Evolutionary conservation across 2,797 vertebrate genomes (phyloP).

Genomic region (Crypturellus tataupa): DNA sequence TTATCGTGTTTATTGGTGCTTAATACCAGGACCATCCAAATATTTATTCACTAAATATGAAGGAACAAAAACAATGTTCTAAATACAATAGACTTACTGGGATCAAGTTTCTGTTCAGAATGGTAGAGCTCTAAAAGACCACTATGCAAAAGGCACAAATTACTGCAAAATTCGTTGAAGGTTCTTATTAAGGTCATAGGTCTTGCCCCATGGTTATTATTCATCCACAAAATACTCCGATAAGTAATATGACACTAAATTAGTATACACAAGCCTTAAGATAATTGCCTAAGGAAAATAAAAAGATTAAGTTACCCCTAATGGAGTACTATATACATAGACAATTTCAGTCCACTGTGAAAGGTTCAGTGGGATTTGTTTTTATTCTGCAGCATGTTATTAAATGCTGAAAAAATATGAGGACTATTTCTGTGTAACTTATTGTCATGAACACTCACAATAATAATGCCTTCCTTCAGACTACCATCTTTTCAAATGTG

Average conservation of each 20-base stretch:
- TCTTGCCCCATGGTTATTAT: conserved; percentile 84
- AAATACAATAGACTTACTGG: conserved; percentile 85
- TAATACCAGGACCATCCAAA: conserved; percentile 86
- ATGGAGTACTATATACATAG: conserved; percentile 79
- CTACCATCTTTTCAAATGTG: conserved; percentile 81
- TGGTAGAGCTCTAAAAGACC: conserved; percentile 75
- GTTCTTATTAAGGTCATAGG: conserved; percentile 85
- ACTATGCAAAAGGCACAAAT: conserved; percentile 74
- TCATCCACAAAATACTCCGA: conserved; percentile 84
- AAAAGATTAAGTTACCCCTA: conserved; percentile 82
- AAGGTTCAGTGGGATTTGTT: conserved; percentile 72
- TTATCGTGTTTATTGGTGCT: conserved; percentile 85
- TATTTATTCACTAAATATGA: conserved; percentile 92
- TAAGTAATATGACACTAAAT: conserved; percentile 87
- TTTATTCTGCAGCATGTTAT: conserved; percentile 76
- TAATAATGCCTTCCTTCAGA: conserved; percentile 80
- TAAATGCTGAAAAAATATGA: conserved; percentile 78
- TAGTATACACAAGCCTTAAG: conserved; percentile 78
- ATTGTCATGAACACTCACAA: conserved; percentile 78
- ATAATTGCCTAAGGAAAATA: conserved; percentile 83
- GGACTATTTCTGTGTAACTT: conserved; percentile 74
- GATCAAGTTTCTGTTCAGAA: conserved; percentile 85
- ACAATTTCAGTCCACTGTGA: conserved; percentile 65
- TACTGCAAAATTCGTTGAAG: conserved; percentile 80
- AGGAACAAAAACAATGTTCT: conserved; percentile 85